These are phyloP conservation scores for Trichonephila clavipes DNA, from an alignment of 1,140 invertebrate species.

Conservation along the genomic window DNA sequence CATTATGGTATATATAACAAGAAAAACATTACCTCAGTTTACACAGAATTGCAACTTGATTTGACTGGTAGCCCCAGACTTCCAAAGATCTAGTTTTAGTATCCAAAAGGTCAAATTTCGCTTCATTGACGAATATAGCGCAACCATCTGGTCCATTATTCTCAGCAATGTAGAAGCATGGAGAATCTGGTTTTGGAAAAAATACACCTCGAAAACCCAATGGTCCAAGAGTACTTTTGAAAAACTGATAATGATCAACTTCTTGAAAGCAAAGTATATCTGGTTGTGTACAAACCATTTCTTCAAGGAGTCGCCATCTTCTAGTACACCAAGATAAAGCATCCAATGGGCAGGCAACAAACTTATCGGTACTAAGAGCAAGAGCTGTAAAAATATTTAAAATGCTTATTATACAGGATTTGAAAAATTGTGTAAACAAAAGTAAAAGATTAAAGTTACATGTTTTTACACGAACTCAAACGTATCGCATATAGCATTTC, in stretches of 20 bases:
- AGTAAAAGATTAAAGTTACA: too few species aligned
- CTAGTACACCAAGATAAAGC: slow-evolving; percentile 87
- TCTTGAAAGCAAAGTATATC: slow-evolving; percentile 89
- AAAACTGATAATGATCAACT: slow-evolving; percentile 87
- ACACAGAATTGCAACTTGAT: slow-evolving; percentile 84
- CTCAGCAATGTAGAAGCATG: slow-evolving; percentile 87
- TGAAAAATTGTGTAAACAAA: too few species aligned
- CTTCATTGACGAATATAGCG: slow-evolving; percentile 87
- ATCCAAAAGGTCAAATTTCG: slow-evolving; percentile 85
- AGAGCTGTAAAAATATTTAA: slow-evolving; percentile 83
- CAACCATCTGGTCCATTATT: slow-evolving; percentile 91
- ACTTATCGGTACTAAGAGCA: slow-evolving; percentile 87
- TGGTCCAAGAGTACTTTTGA: slow-evolving; percentile 84
- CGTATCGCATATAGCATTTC: too few species aligned
- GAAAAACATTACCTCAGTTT: slow-evolving; percentile 35
- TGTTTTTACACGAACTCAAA: too few species aligned
- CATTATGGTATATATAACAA: too few species aligned
- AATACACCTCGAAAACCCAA: slow-evolving; percentile 88
- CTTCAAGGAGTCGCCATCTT: slow-evolving; percentile 87
- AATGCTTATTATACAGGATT: not conserved
- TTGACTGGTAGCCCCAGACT: slow-evolving; percentile 86
- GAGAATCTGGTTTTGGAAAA: slow-evolving; percentile 89
- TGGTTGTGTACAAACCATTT: slow-evolving; percentile 86
- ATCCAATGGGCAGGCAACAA: slow-evolving; percentile 86
- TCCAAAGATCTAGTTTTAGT: slow-evolving; percentile 85